Evolutionary conservation across 1,140 invertebrate species (phyloP), one percentile per base, ranked within the genome.

Genomic region (Mycetomoellerius zeteki): DNA sequence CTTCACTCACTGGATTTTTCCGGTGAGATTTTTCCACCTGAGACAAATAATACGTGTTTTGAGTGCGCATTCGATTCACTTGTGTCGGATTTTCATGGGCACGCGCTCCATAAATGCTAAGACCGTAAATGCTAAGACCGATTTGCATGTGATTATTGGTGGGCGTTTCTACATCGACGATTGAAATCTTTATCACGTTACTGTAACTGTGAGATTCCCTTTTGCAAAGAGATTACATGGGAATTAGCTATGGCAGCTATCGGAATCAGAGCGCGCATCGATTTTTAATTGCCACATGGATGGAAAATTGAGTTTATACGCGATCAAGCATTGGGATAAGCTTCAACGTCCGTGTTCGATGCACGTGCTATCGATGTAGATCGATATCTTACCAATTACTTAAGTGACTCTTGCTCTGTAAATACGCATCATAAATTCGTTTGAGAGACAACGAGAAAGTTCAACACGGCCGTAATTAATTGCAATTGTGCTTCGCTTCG

Each of bases 71-170:
- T 52, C 24, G 19, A 7, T 21, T 86, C 60, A 77, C 30, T 24
- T 47, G 52, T 43, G 54, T 62, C 85, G 64, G 75, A 88, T 90
- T 92, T 92, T 92, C 78, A 87, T 54, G 72, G 88, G 82, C 86
- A 86, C 89, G 76, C 37, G 86, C 90, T 76, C 67, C 4, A 16
- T 72, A 80, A 73, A 24, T 62, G 60, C 47, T 62, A 43, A 80
- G 86, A 67, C 67, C 72, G 91, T n/a, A n/a, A n/a, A 24, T 62
- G 60, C 47, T 62, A 43, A 80, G 86, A 67, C 67, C 72, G 91
- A 91, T 93, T 93, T 91, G 92, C 91, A 91, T 92, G 85, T 73
- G 89, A 92, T 93, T 92, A 93, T 91, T 33, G 88, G 76, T 91
- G 87, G 92, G 92, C 92, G 91, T 92, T 89, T 82, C 87, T 52